A percentile compares a stretch with the other conserved stretches of the same genome.
Evolutionary conservation across 92 coral and sea anemone genomes (phyloP).

Genomic region (Ricordea florida): DNA sequence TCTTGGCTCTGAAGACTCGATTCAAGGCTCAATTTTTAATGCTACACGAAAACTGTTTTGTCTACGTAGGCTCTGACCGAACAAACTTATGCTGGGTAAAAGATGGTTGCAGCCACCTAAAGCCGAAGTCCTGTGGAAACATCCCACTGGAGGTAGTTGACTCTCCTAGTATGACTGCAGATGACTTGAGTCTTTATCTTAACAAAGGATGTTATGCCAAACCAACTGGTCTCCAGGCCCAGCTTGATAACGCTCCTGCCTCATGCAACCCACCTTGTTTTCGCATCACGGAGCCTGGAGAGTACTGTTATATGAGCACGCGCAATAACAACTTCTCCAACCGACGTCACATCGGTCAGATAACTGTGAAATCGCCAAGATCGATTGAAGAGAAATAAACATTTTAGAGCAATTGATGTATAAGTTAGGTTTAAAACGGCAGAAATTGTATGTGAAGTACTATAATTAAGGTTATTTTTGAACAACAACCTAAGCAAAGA

Average conservation of each 20-base stretch:
- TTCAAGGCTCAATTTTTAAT: too few species aligned
- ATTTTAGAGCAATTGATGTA: too few species aligned
- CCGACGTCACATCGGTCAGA: slow-evolving; percentile 56
- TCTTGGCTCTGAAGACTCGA: too few species aligned
- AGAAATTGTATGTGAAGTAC: too few species aligned
- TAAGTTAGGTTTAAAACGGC: too few species aligned
- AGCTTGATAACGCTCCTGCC: slow-evolving; percentile 49
- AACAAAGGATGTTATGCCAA: slow-evolving; percentile 20
- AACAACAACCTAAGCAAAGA: too few species aligned
- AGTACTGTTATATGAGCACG: slow-evolving; percentile 52
- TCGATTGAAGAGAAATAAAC: too few species aligned
- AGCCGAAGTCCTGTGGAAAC: background rate
- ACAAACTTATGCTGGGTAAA: slow-evolving; percentile 24
- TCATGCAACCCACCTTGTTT: slow-evolving; percentile 58
- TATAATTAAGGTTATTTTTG: too few species aligned
- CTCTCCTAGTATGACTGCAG: background rate
- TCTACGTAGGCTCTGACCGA: slow-evolving; percentile 17
- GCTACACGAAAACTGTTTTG: too few species aligned
- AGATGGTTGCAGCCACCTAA: slow-evolving; percentile 9
- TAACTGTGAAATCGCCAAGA: too few species aligned
- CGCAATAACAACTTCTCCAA: slow-evolving; percentile 66
- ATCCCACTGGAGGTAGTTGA: slow-evolving; percentile 20
- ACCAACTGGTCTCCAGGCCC: slow-evolving; percentile 41
- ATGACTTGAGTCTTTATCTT: slow-evolving; percentile 2
- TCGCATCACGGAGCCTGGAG: slow-evolving; percentile 54